Conservation (phyloP, 1,140 invertebrate genomes). For the Heliothis virescens region DNA sequence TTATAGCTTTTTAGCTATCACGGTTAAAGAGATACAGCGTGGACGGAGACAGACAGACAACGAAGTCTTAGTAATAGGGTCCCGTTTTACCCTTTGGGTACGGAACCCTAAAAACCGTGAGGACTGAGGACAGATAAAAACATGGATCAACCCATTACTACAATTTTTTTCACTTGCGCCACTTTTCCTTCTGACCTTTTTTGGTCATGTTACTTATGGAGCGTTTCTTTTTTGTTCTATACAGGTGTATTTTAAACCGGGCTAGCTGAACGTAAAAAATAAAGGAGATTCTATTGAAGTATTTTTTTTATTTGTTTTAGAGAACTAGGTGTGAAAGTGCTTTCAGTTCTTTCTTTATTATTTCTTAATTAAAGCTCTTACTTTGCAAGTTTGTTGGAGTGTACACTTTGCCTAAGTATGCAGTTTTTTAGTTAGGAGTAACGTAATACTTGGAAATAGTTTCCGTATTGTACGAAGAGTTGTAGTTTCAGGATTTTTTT, state of each 20-base stretch:
- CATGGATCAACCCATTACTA: no score
- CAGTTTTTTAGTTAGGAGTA: not conserved
- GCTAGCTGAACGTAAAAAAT: conserved; percentile 3
- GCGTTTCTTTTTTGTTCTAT: not conserved
- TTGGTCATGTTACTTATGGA: not conserved
- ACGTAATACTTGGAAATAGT: not conserved
- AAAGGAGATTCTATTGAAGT: not conserved
- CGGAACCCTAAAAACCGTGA: no score
- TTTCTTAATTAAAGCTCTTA: not conserved
- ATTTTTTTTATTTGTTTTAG: not conserved
- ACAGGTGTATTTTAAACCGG: conserved; percentile 3
- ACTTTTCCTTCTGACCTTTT: not conserved
- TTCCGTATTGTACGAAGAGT: no score
- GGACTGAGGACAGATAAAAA: no score
- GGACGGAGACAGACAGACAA: no score
- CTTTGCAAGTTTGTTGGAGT: not conserved
- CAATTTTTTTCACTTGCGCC: no score
- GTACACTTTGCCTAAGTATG: not conserved
- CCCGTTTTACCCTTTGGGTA: no score
- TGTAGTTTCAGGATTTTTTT: no score
- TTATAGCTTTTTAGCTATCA: no score
- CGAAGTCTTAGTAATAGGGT: no score
- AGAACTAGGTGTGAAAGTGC: not conserved
- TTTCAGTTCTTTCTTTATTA: conserved; percentile 12
- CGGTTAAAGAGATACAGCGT: no score